Conservation (phyloP, 2,113 vertebrate genomes). For the Pachyramphus minor region DNA sequence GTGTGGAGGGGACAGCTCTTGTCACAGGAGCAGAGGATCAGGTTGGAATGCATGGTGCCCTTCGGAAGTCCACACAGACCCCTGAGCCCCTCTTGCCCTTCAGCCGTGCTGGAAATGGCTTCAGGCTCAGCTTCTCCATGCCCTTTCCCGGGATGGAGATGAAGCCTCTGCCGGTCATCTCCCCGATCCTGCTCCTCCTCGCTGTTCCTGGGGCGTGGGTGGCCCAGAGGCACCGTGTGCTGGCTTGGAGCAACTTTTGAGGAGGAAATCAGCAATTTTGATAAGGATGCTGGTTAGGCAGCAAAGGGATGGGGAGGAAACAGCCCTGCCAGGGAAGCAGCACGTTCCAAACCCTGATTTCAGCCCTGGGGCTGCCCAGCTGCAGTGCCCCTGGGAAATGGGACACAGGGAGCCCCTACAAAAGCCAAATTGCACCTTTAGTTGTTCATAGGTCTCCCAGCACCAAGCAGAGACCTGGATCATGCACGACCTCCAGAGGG, state of each 20-base stretch:
- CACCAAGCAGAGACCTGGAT: not conserved
- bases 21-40: no score
- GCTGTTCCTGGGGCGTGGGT: not conserved
- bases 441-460: not conserved
- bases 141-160: not conserved
- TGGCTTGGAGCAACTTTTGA: not conserved
- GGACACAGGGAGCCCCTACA: not conserved
- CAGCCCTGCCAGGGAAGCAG: not conserved
- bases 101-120: not conserved
- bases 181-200: not conserved
- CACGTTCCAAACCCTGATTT: not conserved
- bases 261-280: conserved; percentile 35
- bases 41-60: no score
- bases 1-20: no score
- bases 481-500: not conserved
- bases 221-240: not conserved
- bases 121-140: not conserved
- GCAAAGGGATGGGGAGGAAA: not conserved
- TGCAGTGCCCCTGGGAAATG: not conserved
- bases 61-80: no score
- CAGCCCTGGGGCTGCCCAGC: not conserved
- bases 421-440: not conserved
- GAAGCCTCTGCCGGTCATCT: not conserved
- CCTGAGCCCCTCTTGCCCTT: not conserved
- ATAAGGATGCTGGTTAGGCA: not conserved